These are phyloP conservation scores for Drosophila gunungcola DNA, from an alignment of 1,140 invertebrate genomes.

Conservation along the genomic window DNA sequence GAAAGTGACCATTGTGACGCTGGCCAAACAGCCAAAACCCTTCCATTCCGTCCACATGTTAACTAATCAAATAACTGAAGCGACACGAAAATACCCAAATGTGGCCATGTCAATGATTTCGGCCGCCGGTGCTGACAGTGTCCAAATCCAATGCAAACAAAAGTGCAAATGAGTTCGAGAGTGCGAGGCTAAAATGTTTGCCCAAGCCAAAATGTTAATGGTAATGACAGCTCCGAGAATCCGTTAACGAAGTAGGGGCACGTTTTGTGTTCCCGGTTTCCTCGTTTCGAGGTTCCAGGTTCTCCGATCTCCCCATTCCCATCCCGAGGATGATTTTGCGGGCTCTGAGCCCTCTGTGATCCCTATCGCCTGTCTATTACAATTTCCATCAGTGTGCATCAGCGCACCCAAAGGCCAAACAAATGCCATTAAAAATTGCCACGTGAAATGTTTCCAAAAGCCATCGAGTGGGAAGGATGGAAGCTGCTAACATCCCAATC, in stretches of 20 bases:
- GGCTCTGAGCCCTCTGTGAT: not conserved
- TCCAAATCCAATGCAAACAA: conserved; percentile 61
- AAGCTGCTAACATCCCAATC: conserved; percentile 11
- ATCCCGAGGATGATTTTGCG: not conserved
- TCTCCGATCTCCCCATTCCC: not conserved
- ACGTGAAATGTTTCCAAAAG: conserved; percentile 56
- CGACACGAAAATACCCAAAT: conserved; percentile 46
- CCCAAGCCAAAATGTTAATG: conserved; percentile 68
- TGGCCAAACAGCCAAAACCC: conserved; percentile 26
- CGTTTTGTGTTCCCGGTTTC: not conserved
- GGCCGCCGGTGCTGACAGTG: conserved; percentile 47
- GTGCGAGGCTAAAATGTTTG: conserved; percentile 66
- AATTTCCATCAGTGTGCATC: conserved; percentile 29
- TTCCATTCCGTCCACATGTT: conserved; percentile 31
- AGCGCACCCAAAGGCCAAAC: conserved; percentile 13
- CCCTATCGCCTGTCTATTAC: not conserved
- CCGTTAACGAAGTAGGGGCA: conserved; percentile 47
- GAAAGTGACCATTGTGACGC: conserved; percentile 27
- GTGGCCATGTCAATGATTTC: conserved; percentile 48
- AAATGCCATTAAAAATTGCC: conserved; percentile 48
- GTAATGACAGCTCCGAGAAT: conserved; percentile 70
- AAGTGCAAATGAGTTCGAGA: conserved; percentile 54
- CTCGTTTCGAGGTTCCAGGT: too few species aligned
- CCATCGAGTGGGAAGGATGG: conserved; percentile 7
- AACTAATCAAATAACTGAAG: conserved; percentile 62